These are phyloP conservation scores for Triplophysa yarkandensis DNA, from an alignment of 2,797 vertebrate species.

Conservation along the genomic window DNA sequence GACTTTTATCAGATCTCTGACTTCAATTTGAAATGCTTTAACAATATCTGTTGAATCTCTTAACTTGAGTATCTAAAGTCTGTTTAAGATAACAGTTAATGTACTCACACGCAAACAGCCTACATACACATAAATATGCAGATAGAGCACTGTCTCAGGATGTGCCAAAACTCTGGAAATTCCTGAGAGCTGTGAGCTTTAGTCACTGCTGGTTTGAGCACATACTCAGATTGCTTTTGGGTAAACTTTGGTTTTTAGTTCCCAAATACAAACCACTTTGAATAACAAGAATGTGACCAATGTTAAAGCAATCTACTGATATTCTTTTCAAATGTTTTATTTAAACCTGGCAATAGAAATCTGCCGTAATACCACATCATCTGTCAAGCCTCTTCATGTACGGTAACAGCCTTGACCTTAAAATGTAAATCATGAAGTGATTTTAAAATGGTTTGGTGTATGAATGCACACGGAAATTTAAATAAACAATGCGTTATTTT, in stretches of 20 bases:
- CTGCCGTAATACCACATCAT: too few species aligned
- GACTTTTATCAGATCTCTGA: slow-evolving; percentile 1
- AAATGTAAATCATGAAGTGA: too few species aligned
- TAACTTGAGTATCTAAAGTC: slow-evolving; percentile 6
- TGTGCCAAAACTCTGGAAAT: slow-evolving; percentile 25
- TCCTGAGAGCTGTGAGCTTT: slow-evolving; percentile 57
- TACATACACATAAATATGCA: neutral
- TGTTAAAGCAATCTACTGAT: neutral
- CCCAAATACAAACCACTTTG: neutral
- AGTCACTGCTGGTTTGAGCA: slow-evolving; percentile 61
- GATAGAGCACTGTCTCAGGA: slow-evolving; percentile 26
- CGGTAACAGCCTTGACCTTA: too few species aligned
- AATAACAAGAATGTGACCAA: neutral
- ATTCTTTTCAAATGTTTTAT: neutral
- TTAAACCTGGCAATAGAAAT: too few species aligned
- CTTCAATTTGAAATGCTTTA: slow-evolving; percentile 16
- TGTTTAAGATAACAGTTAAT: slow-evolving; percentile 12
- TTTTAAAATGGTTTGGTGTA: too few species aligned
- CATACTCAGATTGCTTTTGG: slow-evolving; percentile 10
- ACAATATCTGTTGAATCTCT: slow-evolving; percentile 1
- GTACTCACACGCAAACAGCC: slow-evolving; percentile 3
- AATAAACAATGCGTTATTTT: too few species aligned
- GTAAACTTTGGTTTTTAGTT: neutral
- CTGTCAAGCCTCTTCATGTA: too few species aligned
- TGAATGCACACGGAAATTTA: too few species aligned